These are phyloP conservation scores for Okapia johnstoni DNA, from an alignment of 2,113 vertebrate genomes.

Conservation along the genomic window DNA sequence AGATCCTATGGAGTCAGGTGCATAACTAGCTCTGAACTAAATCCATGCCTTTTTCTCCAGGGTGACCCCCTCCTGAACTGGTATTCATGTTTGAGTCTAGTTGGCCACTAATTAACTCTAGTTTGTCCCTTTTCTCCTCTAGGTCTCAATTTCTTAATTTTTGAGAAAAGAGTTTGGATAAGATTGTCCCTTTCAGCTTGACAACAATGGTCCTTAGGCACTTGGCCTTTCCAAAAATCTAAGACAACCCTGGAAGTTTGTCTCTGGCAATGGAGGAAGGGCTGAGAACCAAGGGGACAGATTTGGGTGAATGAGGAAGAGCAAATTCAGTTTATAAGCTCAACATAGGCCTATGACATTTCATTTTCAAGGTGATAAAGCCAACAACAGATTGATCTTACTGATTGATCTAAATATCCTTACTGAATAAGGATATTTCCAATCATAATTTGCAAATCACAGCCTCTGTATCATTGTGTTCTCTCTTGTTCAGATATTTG, in stretches of 20 bases:
- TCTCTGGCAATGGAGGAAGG: background rate
- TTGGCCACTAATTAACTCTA: background rate
- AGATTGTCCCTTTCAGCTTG: background rate
- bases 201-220: background rate
- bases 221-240: background rate
- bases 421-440: background rate
- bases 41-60: background rate
- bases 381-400: background rate
- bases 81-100: background rate
- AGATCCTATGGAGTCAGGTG: background rate
- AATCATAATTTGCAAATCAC: background rate
- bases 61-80: background rate
- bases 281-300: background rate
- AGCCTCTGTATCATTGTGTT: background rate
- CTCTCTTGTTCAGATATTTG: background rate
- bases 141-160: background rate
- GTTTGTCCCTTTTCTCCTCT: background rate
- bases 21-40: background rate
- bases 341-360: background rate
- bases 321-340: background rate
- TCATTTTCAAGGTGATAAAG: background rate
- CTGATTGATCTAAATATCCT: background rate
- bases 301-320: background rate
- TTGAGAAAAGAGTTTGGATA: background rate
- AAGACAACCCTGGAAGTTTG: background rate